Conservation (phyloP, 2,888 invertebrate species). For the Formica aserva region DNA sequence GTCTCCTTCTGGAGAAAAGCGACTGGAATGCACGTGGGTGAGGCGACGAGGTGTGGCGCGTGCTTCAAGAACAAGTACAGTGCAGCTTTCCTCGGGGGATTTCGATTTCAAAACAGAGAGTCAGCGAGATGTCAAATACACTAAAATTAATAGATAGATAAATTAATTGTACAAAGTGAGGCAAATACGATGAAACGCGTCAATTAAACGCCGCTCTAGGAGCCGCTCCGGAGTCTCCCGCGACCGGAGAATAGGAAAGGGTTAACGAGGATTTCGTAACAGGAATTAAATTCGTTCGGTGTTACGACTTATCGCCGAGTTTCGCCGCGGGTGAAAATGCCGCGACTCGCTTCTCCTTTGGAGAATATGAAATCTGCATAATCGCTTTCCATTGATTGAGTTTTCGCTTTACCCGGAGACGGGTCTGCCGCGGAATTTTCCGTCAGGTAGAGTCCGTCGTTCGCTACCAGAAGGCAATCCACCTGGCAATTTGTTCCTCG, state of each 20-base stretch:
- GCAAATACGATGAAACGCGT: neutral
- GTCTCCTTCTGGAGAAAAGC: slow-evolving; percentile 33
- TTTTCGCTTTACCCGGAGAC: slow-evolving; percentile 14
- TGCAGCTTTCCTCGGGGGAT: slow-evolving; percentile 50
- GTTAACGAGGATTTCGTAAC: slow-evolving; percentile 1
- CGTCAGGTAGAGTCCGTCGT: neutral
- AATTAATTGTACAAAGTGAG: neutral
- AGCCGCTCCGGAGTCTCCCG: neutral
- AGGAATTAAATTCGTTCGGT: slow-evolving; percentile 43
- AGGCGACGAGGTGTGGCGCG: slow-evolving; percentile 66
- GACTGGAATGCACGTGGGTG: slow-evolving; percentile 66
- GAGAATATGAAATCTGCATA: slow-evolving; percentile 47
- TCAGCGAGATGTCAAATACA: neutral
- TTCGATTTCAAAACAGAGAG: slow-evolving; percentile 39
- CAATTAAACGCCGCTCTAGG: neutral
- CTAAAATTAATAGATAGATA: neutral
- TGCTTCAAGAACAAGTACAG: slow-evolving; percentile 34
- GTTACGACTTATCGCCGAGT: slow-evolving; percentile 1
- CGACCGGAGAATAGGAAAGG: neutral
- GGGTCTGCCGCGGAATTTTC: slow-evolving; percentile 14
- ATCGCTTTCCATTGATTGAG: slow-evolving; percentile 60
- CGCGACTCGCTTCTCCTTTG: slow-evolving; percentile 1
- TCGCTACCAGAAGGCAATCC: neutral
- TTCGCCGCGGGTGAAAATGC: slow-evolving; percentile 38
- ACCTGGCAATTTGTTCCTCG: slow-evolving; percentile 13